Evolutionary conservation across 2,113 vertebrate species (phyloP), one percentile per base, ranked within the genome.

Genomic region (Cariama cristata): DNA sequence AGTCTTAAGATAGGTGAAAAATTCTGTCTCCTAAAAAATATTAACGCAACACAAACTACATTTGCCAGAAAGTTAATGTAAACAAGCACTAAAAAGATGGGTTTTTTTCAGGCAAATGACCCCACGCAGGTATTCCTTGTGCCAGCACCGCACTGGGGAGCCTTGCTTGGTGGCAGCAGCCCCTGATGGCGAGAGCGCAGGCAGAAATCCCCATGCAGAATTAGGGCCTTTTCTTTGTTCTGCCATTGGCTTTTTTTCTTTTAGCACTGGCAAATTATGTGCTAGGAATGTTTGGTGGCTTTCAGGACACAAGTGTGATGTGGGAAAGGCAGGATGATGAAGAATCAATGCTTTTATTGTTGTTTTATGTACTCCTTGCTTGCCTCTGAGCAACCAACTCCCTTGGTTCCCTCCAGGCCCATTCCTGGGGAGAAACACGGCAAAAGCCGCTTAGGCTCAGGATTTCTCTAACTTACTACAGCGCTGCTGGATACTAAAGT

Each of bases 161-260:
- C 59, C 11, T 17, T 59, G n/a, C 33, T 12, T n/a, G 11, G 40
- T 7, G 45, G 6, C 27, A 13, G 79, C 62, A 62, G 75, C 47
- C 35, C 21, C 33, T 0, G 1, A 28, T 0, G n/a, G 38, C 0
- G 2, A 21, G 4, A 53, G 30, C 2, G 0, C 64, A n/a, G 49
- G 59, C 72, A 53, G 80, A 52, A 64, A 22, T 7, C 20, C 23
- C 49, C 27, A 1, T 0, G 0, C 0, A 6, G 23, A 17, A 73
- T 14, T 16, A 6, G 6, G 1, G 16, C 22, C 19, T 50, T 35
- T 14, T 40, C 27, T 64, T 27, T 27, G 18, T n/a, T 45, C 40
- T 76, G 16, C 53, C 5, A 1, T 14, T 3, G 42, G 5, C 24
- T 45, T 64, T 59, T 28, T 38, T 49, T 30, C 44, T 49, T 27